Percentiles rank a stretch among this genome's conserved stretches.
Conservation (phyloP, 2,888 invertebrate genomes). For the Dolomedes plantarius region DNA sequence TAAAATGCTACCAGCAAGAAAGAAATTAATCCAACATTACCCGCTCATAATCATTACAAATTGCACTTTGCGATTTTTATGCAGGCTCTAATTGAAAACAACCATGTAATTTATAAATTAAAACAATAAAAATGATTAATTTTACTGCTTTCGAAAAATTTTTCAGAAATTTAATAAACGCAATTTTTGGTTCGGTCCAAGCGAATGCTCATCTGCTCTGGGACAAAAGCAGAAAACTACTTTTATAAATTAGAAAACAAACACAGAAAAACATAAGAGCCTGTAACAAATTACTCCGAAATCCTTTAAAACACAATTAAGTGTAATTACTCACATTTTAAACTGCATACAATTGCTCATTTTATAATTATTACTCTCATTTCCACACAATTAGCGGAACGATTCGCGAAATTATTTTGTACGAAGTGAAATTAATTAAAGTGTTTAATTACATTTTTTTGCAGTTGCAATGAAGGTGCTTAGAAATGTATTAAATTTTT, state of each 20-base stretch:
- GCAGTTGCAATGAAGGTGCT: background rate
- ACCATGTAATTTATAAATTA: too few species aligned
- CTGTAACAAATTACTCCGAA: slow-evolving; percentile 14
- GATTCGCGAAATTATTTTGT: slow-evolving; percentile 7
- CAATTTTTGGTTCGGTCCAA: too few species aligned
- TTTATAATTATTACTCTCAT: background rate
- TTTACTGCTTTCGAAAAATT: too few species aligned
- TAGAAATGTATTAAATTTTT: slow-evolving; percentile 5
- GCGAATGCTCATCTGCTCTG: too few species aligned
- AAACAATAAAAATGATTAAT: too few species aligned
- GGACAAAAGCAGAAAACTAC: background rate
- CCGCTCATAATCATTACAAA: too few species aligned
- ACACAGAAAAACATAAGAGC: background rate
- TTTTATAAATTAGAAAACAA: background rate
- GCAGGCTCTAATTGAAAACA: too few species aligned
- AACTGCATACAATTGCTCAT: background rate
- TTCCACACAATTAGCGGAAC: slow-evolving; percentile 3
- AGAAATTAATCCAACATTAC: too few species aligned
- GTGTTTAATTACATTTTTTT: slow-evolving; percentile 8
- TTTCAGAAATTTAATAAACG: too few species aligned
- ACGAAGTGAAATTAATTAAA: slow-evolving; percentile 11
- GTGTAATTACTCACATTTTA: slow-evolving; percentile 9
- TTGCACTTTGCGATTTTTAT: too few species aligned
- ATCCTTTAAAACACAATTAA: slow-evolving; percentile 14
- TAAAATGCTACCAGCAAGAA: too few species aligned